Percentiles rank a stretch among this genome's conserved stretches.
Evolutionary conservation across 2,888 invertebrate species (phyloP).

Genomic region (Hybos culiciformis): DNA sequence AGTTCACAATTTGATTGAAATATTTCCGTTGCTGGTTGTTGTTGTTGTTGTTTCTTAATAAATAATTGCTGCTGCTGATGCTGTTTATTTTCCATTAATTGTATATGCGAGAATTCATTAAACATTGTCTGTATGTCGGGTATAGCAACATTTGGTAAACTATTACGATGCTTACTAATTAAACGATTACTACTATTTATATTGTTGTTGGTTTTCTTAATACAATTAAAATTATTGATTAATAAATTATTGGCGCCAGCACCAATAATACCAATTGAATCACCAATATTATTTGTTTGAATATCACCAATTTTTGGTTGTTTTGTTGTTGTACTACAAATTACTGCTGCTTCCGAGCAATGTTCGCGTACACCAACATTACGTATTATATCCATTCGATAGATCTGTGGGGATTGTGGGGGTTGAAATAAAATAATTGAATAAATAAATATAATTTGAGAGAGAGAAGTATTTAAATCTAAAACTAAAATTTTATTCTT

Average conservation of each 20-base stretch:
- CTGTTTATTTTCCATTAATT: background rate
- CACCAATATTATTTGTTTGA: background rate
- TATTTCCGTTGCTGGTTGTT: conserved; percentile 6
- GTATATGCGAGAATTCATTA: background rate
- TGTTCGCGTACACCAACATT: conserved; percentile 53
- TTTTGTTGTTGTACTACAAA: conserved; percentile 11
- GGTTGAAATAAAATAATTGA: no score
- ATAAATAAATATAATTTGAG: no score
- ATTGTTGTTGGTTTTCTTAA: background rate
- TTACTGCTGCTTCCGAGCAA: conserved; percentile 19
- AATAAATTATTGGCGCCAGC: background rate
- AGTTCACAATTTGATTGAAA: conserved; percentile 16
- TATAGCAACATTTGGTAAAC: background rate
- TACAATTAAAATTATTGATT: background rate
- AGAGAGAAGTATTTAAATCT: no score
- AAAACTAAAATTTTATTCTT: no score
- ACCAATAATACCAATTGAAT: background rate
- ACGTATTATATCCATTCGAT: conserved; percentile 70
- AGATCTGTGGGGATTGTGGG: no score
- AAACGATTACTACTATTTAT: background rate
- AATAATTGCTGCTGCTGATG: background rate
- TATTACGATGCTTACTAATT: background rate
- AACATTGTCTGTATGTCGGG: background rate
- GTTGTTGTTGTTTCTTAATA: conserved; percentile 1
- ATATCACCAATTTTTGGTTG: no score